These are phyloP conservation scores for Phalacrocorax carbo DNA, from an alignment of 2,113 vertebrate genomes.

Conservation along the genomic window DNA sequence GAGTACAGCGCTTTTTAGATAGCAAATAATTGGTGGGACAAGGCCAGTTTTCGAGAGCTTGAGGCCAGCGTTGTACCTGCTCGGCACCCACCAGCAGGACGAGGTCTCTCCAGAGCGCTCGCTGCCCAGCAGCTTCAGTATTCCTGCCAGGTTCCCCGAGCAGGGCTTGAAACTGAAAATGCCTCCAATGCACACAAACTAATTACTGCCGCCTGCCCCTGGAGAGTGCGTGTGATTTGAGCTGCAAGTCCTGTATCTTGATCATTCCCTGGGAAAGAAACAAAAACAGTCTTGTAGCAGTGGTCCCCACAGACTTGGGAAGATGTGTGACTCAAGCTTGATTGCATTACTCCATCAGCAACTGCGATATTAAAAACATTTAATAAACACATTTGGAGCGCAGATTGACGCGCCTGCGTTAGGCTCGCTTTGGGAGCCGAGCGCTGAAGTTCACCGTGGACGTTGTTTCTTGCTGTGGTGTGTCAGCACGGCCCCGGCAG, in stretches of 20 bases:
- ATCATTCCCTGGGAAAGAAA: conserved; percentile 15
- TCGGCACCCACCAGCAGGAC: neutral
- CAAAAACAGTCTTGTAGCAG: conserved; percentile 32
- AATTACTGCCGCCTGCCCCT: neutral
- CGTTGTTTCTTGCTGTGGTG: neutral
- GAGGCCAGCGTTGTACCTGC: neutral
- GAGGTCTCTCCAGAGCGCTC: neutral
- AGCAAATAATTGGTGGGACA: neutral
- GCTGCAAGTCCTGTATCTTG: neutral
- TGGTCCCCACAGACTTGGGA: neutral
- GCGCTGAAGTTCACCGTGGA: accelerated
- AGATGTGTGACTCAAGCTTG: conserved; percentile 1
- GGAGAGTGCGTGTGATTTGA: neutral
- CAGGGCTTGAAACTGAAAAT: neutral
- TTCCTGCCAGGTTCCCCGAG: neutral
- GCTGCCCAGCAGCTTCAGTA: neutral
- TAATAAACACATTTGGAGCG: neutral
- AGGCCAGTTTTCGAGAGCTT: neutral
- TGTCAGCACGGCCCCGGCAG: neutral
- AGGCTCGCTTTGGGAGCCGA: accelerated
- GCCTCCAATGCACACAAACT: neutral
- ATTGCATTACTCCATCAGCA: conserved; percentile 13
- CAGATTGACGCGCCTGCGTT: accelerated
- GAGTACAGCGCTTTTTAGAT: neutral
- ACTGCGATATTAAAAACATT: neutral